A percentile compares a stretch with the other conserved stretches of the same genome.
Conservation (phyloP, 2,888 invertebrate genomes). For the Watsonalla cultraria region DNA sequence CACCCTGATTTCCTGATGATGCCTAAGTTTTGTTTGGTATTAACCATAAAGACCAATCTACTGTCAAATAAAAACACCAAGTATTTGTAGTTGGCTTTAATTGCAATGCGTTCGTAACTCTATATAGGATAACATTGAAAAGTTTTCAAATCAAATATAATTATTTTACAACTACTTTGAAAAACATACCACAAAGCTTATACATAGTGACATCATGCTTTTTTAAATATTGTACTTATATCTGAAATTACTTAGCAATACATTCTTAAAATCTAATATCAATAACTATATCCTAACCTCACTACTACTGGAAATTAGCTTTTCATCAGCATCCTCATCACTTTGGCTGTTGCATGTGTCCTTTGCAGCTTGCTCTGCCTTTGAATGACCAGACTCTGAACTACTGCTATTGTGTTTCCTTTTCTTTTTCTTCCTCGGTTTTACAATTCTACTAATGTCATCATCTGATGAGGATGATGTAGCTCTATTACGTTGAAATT, state of each 20-base stretch:
- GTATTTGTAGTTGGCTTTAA: slow-evolving; percentile 8
- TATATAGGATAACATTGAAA: not conserved
- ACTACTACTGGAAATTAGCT: slow-evolving; percentile 44
- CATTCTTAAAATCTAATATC: slow-evolving; percentile 10
- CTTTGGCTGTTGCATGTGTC: slow-evolving; percentile 17
- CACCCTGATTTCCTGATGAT: not conserved
- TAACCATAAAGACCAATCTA: not conserved
- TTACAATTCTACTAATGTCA: slow-evolving; percentile 6
- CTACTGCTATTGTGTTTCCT: slow-evolving; percentile 7
- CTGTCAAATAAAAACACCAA: slow-evolving; percentile 16
- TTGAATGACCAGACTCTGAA: slow-evolving; percentile 8
- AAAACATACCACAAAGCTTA: slow-evolving; percentile 10
- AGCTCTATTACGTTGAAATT: slow-evolving; percentile 9
- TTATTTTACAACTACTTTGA: not conserved
- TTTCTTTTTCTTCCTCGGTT: slow-evolving; percentile 3
- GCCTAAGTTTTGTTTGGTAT: not conserved
- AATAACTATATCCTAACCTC: slow-evolving; percentile 58
- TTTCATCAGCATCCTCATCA: slow-evolving; percentile 27
- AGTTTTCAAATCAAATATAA: not conserved
- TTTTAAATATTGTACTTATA: slow-evolving; percentile 2
- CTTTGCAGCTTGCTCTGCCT: not conserved
- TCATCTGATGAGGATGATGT: slow-evolving; percentile 33
- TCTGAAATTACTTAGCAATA: not conserved
- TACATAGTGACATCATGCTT: slow-evolving; percentile 2
- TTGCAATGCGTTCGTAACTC: slow-evolving; percentile 4